phyloP scores from a whole-genome alignment of 1,140 invertebrate genomes.

The Gonatopus flavifemur region DNA sequence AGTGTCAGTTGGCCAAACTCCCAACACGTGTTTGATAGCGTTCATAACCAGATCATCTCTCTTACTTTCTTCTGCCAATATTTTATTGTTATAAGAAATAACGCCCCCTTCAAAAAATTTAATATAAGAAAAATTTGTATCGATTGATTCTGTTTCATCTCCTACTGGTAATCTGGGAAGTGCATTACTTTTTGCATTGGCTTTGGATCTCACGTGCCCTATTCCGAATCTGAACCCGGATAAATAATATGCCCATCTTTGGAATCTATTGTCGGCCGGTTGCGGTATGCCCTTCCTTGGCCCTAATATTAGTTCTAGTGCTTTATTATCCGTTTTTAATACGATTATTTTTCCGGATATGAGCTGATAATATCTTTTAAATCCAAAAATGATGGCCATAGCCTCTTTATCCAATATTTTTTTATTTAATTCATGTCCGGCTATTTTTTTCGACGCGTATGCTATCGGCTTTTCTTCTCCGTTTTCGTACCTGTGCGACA shows the following conservation, averaged over 20 bases:
- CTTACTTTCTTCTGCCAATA: background rate
- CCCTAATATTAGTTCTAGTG: slow-evolving; percentile 52
- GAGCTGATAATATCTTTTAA: slow-evolving; percentile 46
- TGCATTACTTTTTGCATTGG: slow-evolving; percentile 13
- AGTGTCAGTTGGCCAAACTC: slow-evolving; percentile 29
- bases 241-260: slow-evolving; percentile 8
- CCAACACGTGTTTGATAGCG: background rate
- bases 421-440: slow-evolving; percentile 53
- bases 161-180: background rate
- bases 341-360: slow-evolving; percentile 56
- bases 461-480: slow-evolving; percentile 45
- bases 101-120: background rate
- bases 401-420: slow-evolving; percentile 61
- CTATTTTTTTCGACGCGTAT: slow-evolving; percentile 52
- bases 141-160: background rate
- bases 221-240: background rate
- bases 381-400: slow-evolving; percentile 20
- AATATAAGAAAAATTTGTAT: background rate
- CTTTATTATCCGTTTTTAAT: slow-evolving; percentile 56
- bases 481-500: slow-evolving; percentile 14
- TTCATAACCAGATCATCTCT: background rate
- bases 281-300: slow-evolving; percentile 29
- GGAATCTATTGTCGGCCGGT: slow-evolving; percentile 32
- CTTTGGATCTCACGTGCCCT: background rate
- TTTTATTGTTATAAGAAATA: background rate